Base-by-base conservation (phyloP, 2,113 vertebrate species). In the Globicephala melas region DNA sequence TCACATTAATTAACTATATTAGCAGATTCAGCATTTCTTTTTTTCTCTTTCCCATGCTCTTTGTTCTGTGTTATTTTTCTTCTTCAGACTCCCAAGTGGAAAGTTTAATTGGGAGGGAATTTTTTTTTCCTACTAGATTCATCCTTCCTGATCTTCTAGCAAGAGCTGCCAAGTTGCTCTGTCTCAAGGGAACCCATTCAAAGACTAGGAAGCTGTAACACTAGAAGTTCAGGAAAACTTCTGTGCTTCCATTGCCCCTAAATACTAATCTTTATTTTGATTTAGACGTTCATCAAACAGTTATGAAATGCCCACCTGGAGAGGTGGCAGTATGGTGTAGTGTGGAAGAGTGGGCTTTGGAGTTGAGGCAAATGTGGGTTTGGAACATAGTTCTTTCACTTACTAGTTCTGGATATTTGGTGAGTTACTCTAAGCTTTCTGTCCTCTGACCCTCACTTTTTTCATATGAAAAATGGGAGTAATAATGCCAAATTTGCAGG, bases 1-100 rank as follows among this genome's bases (percentile, higher is more conserved):
- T 97, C 96, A 96, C 96, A 97, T 98, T 98, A 98, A 98, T 98
- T 98, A 97, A 92, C 94, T 97, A 67, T 94, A 94, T 94, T 94
- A 97, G 97, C 97, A 85, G 96, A 96, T 86, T 98, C 80, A 60
- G 89, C 62, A 14, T 97, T 97, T 97, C 55, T 87, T 98, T 97
- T 97, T 96, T 88, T 89, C 93, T 71, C 65, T 55, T 28, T n/a
- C 7, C 5, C 13, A 12, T 91, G 26, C 1, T 86, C 94, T 97
- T 97, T 98, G 91, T 96, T 70, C 76, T 97, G 6, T 31, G 1
- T 95, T 97, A 85, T 97, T 98, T 96, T 67, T 94, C 76, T 96
- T 94, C 89, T 96, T 60, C 36, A 77, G 77, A 67, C 74, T 94
- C 55, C 53, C 87, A 97, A 96, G 53, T 98, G 96, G 94, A 93